A percentile compares a stretch with the other conserved stretches of the same genome.
These are phyloP conservation scores for Lindbergichthys nudifrons DNA, from an alignment of 2,797 vertebrate species.

Conservation along the genomic window DNA sequence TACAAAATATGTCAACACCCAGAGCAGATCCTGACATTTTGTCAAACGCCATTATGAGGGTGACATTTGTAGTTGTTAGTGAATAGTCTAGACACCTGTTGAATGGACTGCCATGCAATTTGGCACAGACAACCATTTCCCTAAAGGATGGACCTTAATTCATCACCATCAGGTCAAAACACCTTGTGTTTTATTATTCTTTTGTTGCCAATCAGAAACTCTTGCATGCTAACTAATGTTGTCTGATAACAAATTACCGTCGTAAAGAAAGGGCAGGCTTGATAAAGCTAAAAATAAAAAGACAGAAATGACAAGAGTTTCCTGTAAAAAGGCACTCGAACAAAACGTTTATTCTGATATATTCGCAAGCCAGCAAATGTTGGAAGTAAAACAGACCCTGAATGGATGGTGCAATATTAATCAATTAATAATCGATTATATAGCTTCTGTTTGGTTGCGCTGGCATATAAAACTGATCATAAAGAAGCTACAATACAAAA, in stretches of 20 bases:
- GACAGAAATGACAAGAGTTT: not conserved
- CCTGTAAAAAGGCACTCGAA: conserved; percentile 6
- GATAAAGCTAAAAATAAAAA: too few relatives aligned
- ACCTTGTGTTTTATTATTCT: not conserved
- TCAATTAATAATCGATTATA: conserved; percentile 27
- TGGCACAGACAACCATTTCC: not conserved
- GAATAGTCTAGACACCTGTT: too few relatives aligned
- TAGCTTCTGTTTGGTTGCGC: conserved; percentile 5
- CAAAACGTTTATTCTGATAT: conserved; percentile 27
- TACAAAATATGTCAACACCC: not conserved
- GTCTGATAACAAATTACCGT: too few relatives aligned
- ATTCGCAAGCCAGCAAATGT: conserved; percentile 16
- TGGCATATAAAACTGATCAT: conserved; percentile 14
- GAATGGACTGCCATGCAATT: not conserved
- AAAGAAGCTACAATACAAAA: conserved; percentile 14
- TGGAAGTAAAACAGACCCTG: conserved; percentile 17
- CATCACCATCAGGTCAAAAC: too few relatives aligned
- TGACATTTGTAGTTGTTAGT: too few relatives aligned
- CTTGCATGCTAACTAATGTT: not conserved
- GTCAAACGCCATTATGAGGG: too few relatives aligned
- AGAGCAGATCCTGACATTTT: too few relatives aligned
- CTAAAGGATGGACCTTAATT: too few relatives aligned
- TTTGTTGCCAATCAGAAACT: not conserved
- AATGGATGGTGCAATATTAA: conserved; percentile 37
- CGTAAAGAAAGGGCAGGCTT: too few relatives aligned